Base-by-base conservation (phyloP, 37 sponge, comb jelly and placozoan genomes). In the Dysidea cf. avara region DNA sequence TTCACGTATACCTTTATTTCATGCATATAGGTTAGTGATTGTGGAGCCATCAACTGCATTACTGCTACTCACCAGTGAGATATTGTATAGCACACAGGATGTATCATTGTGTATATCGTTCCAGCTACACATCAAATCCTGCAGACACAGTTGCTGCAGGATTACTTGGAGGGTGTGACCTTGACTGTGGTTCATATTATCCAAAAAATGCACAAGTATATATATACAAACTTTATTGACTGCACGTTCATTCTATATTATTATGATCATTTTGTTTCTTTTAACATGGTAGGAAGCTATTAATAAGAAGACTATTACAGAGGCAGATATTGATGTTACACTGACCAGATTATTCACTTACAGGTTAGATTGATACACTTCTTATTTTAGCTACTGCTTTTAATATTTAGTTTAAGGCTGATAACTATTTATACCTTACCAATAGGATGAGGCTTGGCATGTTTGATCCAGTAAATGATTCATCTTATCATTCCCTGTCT, bases 231-330 rank as follows among this genome's bases (percentile, higher is more conserved):
- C n/a, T n/a, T n/a, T n/a, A n/a, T n/a, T n/a, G n/a, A n/a, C n/a
- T n/a, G n/a, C n/a, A n/a, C n/a, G n/a, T n/a, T n/a, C n/a, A n/a
- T n/a, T n/a, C n/a, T n/a, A n/a, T n/a, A n/a, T n/a, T n/a, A n/a
- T n/a, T n/a, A n/a, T n/a, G n/a, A n/a, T n/a, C n/a, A n/a, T n/a
- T n/a, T n/a, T n/a, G n/a, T n/a, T n/a, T n/a, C n/a, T n/a, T n/a
- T n/a, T n/a, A n/a, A n/a, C n/a, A n/a, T n/a, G n/a, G n/a, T 33
- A 87, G 87, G 64, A 69, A 60, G 91, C 91, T 29, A 81, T 75
- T 48, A 54, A 71, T 30, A 74, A 90, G 29, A 69, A 69, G 40
- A 68, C 66, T 1, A 90, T 90, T 51, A 76, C 61, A n/a, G 63
- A 71, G 7, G 74, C 18, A 25, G 86, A 81, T 35, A 73, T 90